Base-by-base conservation (phyloP, 2,888 invertebrate species). In the Acronicta leporina region DNA sequence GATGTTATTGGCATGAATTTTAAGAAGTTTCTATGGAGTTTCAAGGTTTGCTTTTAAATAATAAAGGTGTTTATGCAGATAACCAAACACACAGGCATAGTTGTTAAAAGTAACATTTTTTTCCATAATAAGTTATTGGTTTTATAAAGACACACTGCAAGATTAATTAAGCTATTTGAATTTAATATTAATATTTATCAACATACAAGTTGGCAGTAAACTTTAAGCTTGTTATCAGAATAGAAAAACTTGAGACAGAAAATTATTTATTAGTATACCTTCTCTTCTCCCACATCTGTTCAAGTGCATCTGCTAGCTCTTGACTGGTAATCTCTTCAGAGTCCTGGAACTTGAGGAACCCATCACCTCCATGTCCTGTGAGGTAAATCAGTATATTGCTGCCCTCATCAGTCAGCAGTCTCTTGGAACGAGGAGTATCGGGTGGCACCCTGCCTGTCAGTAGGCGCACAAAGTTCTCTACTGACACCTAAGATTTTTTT, bases 241-340 rank as follows among this genome's bases (percentile, higher is more conserved):
- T 27, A 5, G 1, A 7, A 27, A 27, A 27, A 27, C 5, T 25
- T 2, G 5, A 25, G 2, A 25, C 5, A 25, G 9, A 57, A 14
- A 41, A 46, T 7, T 6, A 20, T 45, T 56, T 30, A 20, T 20
- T 20, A 20, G 20, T 20, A 20, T 30, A 98, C 97, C 99, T 96
- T 88, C 97, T 96, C 86, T 99, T 99, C 85, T 99, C 99, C 98
- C 99, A 99, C 99, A 99, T 99, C 92, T 99, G 99, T 87, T 99
- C 99, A 55, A 99, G 96, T 15, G 99, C 99, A 96, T 99, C 99
- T 15, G 99, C 99, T 80, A 99, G 93, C 88, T 99, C 99, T 81
- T 99, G 98, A 89, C 98, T 99, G 2, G 99, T 99, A 20, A 99
- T 98, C 92, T 99, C 99, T 86, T 99, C 99, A 0, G 99, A 98